These are phyloP conservation scores for Vanessa tameamea DNA, from an alignment of 1,140 invertebrate genomes.

Conservation along the genomic window DNA sequence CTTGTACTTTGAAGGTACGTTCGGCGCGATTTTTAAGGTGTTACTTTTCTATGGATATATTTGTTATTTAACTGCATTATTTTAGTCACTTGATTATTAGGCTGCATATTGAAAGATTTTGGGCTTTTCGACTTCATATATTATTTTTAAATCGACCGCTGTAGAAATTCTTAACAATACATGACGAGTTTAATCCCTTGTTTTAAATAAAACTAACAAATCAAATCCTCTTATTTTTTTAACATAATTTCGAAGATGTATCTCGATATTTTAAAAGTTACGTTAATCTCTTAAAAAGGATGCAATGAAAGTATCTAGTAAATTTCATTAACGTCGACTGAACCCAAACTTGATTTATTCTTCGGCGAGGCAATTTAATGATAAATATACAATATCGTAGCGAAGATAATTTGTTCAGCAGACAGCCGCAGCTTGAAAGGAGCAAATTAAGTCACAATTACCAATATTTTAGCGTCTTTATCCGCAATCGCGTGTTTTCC, in stretches of 20 bases:
- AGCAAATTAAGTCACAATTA: conserved; percentile 31
- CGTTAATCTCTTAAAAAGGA: conserved; percentile 9
- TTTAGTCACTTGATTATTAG: no score
- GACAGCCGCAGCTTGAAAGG: conserved; percentile 26
- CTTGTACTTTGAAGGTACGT: conserved; percentile 29
- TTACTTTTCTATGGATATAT: neutral
- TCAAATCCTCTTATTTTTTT: neutral
- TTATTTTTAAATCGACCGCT: no score
- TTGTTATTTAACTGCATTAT: no score
- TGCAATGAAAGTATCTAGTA: conserved; percentile 6
- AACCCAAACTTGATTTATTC: conserved; percentile 28
- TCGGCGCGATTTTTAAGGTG: neutral
- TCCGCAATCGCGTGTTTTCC: conserved; percentile 17
- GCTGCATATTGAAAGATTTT: no score
- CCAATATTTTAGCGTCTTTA: conserved; percentile 26
- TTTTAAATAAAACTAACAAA: no score
- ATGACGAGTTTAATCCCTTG: no score
- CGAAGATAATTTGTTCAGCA: conserved; percentile 29
- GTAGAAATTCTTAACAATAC: no score
- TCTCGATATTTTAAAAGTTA: neutral
- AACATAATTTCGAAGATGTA: neutral
- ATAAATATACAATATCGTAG: conserved; percentile 24
- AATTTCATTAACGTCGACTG: conserved; percentile 18
- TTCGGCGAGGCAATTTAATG: conserved; percentile 26
- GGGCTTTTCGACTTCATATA: no score